These are phyloP conservation scores for Sicus ferrugineus DNA, from an alignment of 2,888 invertebrate species.

Conservation along the genomic window DNA sequence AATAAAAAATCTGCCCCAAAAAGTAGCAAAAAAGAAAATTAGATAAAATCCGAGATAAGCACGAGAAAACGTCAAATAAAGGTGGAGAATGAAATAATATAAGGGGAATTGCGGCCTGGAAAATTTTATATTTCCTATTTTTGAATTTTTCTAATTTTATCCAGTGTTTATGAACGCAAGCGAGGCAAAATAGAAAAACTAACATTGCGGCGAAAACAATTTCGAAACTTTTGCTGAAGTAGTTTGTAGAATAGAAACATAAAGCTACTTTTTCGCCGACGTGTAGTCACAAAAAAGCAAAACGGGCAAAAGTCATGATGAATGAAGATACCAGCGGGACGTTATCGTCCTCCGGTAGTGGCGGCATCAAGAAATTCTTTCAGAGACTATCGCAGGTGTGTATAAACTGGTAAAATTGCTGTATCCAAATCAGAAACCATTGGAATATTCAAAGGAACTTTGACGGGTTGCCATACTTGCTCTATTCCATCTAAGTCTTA, in stretches of 20 bases:
- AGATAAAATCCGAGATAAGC: background rate
- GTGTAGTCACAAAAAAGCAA: background rate
- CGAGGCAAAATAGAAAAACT: background rate
- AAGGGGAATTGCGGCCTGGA: background rate
- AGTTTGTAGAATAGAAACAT: background rate
- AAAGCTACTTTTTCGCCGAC: background rate
- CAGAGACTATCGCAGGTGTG: conserved; percentile 63
- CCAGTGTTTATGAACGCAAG: background rate
- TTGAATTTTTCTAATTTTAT: background rate
- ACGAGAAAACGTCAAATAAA: background rate
- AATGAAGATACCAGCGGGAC: conserved; percentile 61
- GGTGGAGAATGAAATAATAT: background rate
- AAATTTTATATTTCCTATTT: conserved; percentile 4
- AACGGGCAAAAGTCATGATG: conserved; percentile 55
- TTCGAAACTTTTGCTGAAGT: background rate
- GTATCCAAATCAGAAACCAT: background rate
- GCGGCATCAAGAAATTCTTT: conserved; percentile 61
- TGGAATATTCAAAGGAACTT: too few species aligned
- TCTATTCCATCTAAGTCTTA: too few species aligned
- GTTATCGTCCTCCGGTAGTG: conserved; percentile 52
- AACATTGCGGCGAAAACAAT: conserved; percentile 19
- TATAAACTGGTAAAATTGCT: background rate
- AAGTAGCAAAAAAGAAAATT: background rate
- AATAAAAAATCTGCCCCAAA: background rate
- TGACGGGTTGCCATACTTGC: too few species aligned